A percentile compares a stretch with the other conserved stretches of the same genome.
These are phyloP conservation scores for Keiferia lycopersicella DNA, from an alignment of 2,888 invertebrate genomes.

Conservation along the genomic window DNA sequence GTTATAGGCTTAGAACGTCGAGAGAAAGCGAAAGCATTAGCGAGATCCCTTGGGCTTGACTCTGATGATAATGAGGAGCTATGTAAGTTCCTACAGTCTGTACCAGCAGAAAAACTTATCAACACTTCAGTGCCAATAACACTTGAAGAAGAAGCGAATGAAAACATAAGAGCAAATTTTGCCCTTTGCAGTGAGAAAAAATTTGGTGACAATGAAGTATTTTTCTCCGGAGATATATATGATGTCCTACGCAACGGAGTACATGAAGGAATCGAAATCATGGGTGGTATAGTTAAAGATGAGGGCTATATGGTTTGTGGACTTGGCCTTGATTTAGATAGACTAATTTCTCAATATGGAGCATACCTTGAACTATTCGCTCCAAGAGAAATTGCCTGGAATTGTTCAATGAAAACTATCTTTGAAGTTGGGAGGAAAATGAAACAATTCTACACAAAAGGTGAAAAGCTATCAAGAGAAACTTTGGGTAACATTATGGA, in stretches of 20 bases:
- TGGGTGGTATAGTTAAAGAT: slow-evolving; percentile 84
- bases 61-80: slow-evolving; percentile 44
- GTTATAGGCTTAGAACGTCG: slow-evolving; percentile 67
- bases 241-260: slow-evolving; percentile 68
- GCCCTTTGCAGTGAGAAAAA: slow-evolving; percentile 45
- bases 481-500: slow-evolving; percentile 39
- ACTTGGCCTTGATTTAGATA: background rate
- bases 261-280: slow-evolving; percentile 81
- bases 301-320: slow-evolving; percentile 76
- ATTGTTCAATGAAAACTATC: slow-evolving; percentile 35
- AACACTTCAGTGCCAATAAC: slow-evolving; percentile 35
- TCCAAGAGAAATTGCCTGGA: slow-evolving; percentile 34
- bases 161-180: slow-evolving; percentile 34
- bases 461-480: slow-evolving; percentile 32
- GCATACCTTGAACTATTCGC: slow-evolving; percentile 35
- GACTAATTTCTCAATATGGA: slow-evolving; percentile 24
- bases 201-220: slow-evolving; percentile 47
- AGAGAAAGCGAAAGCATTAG: slow-evolving; percentile 57
- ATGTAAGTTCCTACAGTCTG: slow-evolving; percentile 43
- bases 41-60: slow-evolving; percentile 45
- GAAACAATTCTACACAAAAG: slow-evolving; percentile 41
- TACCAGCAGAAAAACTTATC: slow-evolving; percentile 40
- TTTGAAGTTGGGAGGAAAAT: slow-evolving; percentile 41
- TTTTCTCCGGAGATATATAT: slow-evolving; percentile 46
- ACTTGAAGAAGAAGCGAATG: slow-evolving; percentile 35